Percentiles rank a stretch among this genome's conserved stretches.
Conservation (phyloP, 1,140 invertebrate species). For the Drosophila mojavensis region DNA sequence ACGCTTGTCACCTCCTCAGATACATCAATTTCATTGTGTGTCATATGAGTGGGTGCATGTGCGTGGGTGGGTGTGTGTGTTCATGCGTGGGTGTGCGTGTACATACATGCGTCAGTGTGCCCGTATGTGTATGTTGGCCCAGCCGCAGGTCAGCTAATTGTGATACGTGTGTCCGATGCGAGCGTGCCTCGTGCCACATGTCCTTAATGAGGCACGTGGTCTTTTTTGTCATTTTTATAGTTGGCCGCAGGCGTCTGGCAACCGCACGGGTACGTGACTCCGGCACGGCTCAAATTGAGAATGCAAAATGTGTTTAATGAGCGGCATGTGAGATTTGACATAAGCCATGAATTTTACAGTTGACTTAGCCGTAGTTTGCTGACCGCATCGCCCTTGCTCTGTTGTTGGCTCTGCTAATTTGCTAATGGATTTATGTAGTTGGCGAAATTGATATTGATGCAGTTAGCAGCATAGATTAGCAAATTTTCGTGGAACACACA, state of each 20-base stretch:
- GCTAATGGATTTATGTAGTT: conserved; percentile 64
- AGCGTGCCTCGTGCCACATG: conserved; percentile 4
- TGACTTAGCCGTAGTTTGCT: conserved; percentile 61
- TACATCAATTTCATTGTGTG: too few species aligned
- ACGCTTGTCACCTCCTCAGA: not conserved
- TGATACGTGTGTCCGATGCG: conserved; percentile 20
- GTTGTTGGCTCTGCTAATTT: conserved; percentile 38
- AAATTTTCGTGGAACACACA: not conserved
- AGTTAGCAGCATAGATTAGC: conserved; percentile 54
- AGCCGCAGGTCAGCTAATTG: conserved; percentile 34
- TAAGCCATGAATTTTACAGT: conserved; percentile 72
- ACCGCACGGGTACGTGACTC: conserved; percentile 66
- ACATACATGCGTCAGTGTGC: too few species aligned
- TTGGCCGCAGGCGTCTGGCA: conserved; percentile 17
- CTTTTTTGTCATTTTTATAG: conserved; percentile 74
- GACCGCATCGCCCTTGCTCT: conserved; percentile 4
- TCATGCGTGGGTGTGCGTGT: too few species aligned
- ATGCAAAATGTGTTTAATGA: conserved; percentile 74
- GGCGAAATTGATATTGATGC: conserved; percentile 38
- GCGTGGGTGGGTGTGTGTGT: too few species aligned
- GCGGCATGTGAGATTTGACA: conserved; percentile 17
- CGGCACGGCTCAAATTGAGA: conserved; percentile 56
- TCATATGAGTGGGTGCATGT: too few species aligned
- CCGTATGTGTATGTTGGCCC: not conserved
- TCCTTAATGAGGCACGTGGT: conserved; percentile 73